Evolutionary conservation across 2,888 invertebrate species (phyloP), one percentile per base, ranked within the genome.

Genomic region (Polyploca ridens): DNA sequence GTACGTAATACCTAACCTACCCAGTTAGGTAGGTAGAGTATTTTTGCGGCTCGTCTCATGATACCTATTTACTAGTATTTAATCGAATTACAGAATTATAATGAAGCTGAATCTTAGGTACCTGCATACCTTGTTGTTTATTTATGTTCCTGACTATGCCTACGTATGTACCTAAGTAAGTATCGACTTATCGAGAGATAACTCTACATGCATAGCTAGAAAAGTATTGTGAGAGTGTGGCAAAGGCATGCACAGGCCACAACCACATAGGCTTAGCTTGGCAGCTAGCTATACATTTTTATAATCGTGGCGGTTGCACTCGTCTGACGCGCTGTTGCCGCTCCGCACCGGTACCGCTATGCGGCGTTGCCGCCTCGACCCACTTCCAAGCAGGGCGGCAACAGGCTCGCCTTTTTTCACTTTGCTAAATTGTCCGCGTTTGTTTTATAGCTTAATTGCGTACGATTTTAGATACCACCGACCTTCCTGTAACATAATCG

Each of bases 301-400:
- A 46, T 54, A 5, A 70, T 60, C 65, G 33, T 58, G 58, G 38
- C 62, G 19, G 63, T 64, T 62, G 63, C 64, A 64, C 35, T 66
- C 64, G 69, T 66, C 54, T 3, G 54, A 19, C 54, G 83, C 82
- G 81, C 65, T 70, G 88, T 86, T 89, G 88, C 83, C 87, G 72
- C 71, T 73, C 77, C 75, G 76, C 70, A 57, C 69, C 70, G 62
- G 75, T 84, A 86, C 87, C 87, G 88, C 87, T 87, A 89, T 84
- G 90, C 90, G 87, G 81, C 87, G 90, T 89, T 90, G 90, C 89
- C 88, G 78, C 79, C 79, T 75, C 86, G 84, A 85, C 87, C 86
- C 86, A 89, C 84, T 85, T 88, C 82, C 81, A 79, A 77, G 78
- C 54, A n/a, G 54, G 54, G 54, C 54, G 77, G 83, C 85, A 85